Base-by-base conservation (phyloP, 35 echinoderm and acorn worm species). In the Strongylocentrotus purpuratus region DNA sequence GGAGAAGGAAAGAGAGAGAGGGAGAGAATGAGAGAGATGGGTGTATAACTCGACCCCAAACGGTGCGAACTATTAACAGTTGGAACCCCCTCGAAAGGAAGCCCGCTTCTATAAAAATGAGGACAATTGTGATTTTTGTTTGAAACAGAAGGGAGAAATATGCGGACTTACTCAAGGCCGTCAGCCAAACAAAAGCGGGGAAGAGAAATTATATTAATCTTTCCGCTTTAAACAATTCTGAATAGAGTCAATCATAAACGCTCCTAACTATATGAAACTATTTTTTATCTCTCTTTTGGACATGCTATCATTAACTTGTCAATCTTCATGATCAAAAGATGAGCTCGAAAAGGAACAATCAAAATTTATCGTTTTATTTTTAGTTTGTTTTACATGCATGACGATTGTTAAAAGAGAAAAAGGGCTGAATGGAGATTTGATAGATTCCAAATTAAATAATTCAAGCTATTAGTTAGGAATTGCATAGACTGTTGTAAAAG, bases 241-340 rank as follows among this genome's bases (percentile, higher is more conserved):
- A 78, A 78, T 28, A 28, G 65, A 78, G 65, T 78, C 65, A 78
- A 78, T 78, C 65, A 78, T 22, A 78, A 78, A 78, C 65, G 65
- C 20, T 28, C 65, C 65, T 78, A 78, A 78, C 65, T 78, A 78
- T 78, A 22, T n/a, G 25, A 78, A 78, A 78, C 65, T 78, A 78
- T 78, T 78, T 78, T 70, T 59, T n/a, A 3, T n/a, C 65, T 78
- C 65, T 78, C 22, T 0, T 28, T n/a, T n/a, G 15, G 65, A 78
- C 65, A 78, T 78, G 65, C 65, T 78, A 78, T 78, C 65, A 78
- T 78, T 78, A 78, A 78, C 65, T 78, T 78, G 65, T 78, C 65
- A 78, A 78, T 78, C 65, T 78, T 7, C 20, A 78, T 78, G 65
- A 78, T 78, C 65, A 78, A n/a, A 28, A n/a, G 65, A n/a, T 22